Conservation (phyloP, 2,113 vertebrate species). For the Colius striatus region DNA sequence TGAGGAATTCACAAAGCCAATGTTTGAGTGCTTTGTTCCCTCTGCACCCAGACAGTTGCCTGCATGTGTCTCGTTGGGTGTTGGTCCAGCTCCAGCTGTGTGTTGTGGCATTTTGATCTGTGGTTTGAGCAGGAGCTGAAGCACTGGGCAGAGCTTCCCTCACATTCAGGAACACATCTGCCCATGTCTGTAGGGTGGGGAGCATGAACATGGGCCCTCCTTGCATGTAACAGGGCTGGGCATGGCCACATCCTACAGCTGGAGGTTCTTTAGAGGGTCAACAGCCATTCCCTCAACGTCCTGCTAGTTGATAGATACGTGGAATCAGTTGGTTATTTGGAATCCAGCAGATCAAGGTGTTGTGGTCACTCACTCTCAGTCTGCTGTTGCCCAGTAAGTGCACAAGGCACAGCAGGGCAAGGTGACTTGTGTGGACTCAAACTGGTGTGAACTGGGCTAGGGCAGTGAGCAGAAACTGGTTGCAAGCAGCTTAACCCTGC, state of each 20-base stretch:
- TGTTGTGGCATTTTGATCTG: not conserved
- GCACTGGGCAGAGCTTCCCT: not conserved
- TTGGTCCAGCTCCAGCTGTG: not conserved
- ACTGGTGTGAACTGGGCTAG: not conserved
- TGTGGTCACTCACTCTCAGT: not conserved
- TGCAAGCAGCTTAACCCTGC: not conserved
- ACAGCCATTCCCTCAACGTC: not conserved
- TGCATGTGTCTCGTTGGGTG: not conserved
- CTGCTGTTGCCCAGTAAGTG: not conserved
- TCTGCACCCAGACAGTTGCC: not conserved
- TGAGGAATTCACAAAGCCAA: not conserved
- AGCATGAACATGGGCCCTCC: not conserved
- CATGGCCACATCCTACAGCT: not conserved
- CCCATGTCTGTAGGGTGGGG: not conserved
- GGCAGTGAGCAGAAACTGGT: not conserved
- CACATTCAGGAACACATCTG: rapidly evolving
- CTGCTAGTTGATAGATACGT: not conserved
- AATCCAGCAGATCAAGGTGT: not conserved
- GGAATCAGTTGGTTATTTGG: not conserved
- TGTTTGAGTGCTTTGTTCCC: not conserved
- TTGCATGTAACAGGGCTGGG: not conserved
- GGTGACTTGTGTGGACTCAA: not conserved
- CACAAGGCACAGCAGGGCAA: not conserved
- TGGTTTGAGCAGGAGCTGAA: not conserved
- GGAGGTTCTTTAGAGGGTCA: not conserved